Percentiles rank a stretch among this genome's conserved stretches.
Evolutionary conservation across 1,140 invertebrate species (phyloP).

Genomic region (Ectropis grisescens): DNA sequence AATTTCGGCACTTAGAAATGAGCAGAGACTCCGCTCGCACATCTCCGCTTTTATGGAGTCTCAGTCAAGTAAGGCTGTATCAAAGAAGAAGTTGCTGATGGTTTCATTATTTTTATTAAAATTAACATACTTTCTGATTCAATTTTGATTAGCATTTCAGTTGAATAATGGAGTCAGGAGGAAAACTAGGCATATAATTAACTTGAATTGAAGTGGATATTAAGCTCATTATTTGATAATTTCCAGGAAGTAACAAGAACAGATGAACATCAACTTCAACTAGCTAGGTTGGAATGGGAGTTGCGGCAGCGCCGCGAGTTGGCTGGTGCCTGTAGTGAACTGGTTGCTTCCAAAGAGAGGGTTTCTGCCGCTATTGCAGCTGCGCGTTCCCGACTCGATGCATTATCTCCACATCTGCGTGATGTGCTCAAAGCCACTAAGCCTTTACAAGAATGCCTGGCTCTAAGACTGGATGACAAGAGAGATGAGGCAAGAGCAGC

Average conservation of each 20-base stretch:
- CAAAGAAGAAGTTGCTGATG: too few relatives aligned
- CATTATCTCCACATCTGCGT: slow-evolving; percentile 84
- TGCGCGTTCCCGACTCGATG: slow-evolving; percentile 85
- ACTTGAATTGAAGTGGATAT: too few relatives aligned
- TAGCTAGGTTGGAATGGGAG: slow-evolving; percentile 93
- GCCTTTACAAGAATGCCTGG: slow-evolving; percentile 91
- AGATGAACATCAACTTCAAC: slow-evolving; percentile 83
- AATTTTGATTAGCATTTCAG: too few relatives aligned
- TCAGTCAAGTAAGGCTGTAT: too few relatives aligned
- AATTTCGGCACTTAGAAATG: too few relatives aligned
- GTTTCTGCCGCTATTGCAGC: slow-evolving; percentile 82
- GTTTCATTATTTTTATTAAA: too few relatives aligned
- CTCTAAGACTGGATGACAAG: slow-evolving; percentile 83
- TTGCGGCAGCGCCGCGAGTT: slow-evolving; percentile 89
- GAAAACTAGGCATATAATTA: too few relatives aligned
- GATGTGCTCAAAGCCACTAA: slow-evolving; percentile 80
- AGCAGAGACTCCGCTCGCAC: too few relatives aligned
- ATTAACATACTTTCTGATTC: too few relatives aligned
- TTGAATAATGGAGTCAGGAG: too few relatives aligned
- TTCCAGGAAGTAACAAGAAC: slow-evolving; percentile 76
- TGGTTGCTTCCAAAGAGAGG: slow-evolving; percentile 83
- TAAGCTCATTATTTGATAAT: too few relatives aligned
- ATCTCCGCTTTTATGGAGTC: too few relatives aligned
- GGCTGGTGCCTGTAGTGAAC: slow-evolving; percentile 80
- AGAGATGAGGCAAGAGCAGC: slow-evolving; percentile 80